Evolutionary conservation across 2,888 invertebrate genomes (phyloP), one percentile per base, ranked within the genome.

Genomic region (Drosophila greeni): DNA sequence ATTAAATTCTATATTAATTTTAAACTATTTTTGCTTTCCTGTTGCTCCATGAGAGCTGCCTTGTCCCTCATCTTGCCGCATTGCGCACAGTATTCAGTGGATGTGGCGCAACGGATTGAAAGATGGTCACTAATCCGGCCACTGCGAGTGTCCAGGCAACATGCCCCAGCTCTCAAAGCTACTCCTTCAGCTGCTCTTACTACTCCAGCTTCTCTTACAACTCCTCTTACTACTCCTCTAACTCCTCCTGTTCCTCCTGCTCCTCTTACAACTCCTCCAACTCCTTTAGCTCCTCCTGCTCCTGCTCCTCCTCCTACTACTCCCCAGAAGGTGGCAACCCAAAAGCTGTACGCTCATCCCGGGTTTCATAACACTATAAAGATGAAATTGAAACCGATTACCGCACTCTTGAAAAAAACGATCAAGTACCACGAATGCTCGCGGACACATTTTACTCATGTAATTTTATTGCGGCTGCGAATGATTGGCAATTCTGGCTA

Each of bases 361-460:
- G 65, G 72, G 81, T 85, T 81, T 85, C 84, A 85, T 81, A 81
- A 85, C 81, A 83, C 82, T 73, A 83, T 76, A 73, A 81, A 81
- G 82, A 81, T 86, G 85, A 84, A 84, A 84, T 84, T 86, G 86
- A 84, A 86, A 86, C 86, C 84, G 86, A 86, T 84, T 84, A 84
- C 86, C 71, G 86, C 83, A 85, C 75, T 86, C 84, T 85, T 80
- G 82, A 79, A 84, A 59, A 59, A 61, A 84, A 85, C 82, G 76
- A 85, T 72, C 76, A 83, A 83, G 82, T 78, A 83, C 79, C 81
- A 83, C 72, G 79, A 84, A 84, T 84, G 85, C 84, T 84, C 66
- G 85, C 76, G 84, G 86, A 84, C 84, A 86, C 85, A 85, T 76
- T 86, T 84, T 85, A 86, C 85, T 84, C 86, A 81, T 75, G 84